Base-by-base conservation (phyloP, 2,113 vertebrate species). In the Toxotes chatareus region DNA sequence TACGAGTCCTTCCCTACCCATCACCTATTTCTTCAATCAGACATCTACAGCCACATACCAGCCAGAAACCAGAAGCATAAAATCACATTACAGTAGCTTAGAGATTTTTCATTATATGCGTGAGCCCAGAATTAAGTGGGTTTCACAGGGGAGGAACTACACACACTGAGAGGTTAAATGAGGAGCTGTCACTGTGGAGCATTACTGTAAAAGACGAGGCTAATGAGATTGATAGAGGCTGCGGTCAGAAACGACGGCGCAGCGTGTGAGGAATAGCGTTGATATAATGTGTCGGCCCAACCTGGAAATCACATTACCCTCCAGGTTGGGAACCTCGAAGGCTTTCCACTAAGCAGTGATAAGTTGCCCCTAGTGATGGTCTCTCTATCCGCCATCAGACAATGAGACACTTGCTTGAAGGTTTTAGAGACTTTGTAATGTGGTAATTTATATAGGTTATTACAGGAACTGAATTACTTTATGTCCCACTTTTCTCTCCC, bases 231-330 rank as follows among this genome's bases (percentile, higher is more conserved):
- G 69, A 91, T 92, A 11, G 61, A 68, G 27, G 65, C 65, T 72
- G 46, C 2, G 44, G 65, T 68, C 78, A 70, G 80, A 67, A 84
- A 83, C 6, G 64, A 79, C 73, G 79, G 67, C 87, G 31, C 83
- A 74, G 86, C 19, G 40, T 82, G 85, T 79, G 89, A 80, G 76
- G 79, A 86, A 86, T 76, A 38, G 63, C 71, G 32, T 66, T 56
- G 83, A 85, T 68, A 67, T 62, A 80, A 82, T 83, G 64, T 79
- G 80, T 76, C 4, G 44, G 47, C 44, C 67, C 40, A 36, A 82
- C 56, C 70, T 73, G 75, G 76, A 85, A 86, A 90, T 86, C 67
- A 74, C 60, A 89, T 91, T 87, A 90, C 46, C 34, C 73, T 86
- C 80, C 76, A 84, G 63, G 77, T 80, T 60, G 76, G 85, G 77